Base-by-base conservation (phyloP, 2,113 vertebrate species). In the Macrotus californicus region DNA sequence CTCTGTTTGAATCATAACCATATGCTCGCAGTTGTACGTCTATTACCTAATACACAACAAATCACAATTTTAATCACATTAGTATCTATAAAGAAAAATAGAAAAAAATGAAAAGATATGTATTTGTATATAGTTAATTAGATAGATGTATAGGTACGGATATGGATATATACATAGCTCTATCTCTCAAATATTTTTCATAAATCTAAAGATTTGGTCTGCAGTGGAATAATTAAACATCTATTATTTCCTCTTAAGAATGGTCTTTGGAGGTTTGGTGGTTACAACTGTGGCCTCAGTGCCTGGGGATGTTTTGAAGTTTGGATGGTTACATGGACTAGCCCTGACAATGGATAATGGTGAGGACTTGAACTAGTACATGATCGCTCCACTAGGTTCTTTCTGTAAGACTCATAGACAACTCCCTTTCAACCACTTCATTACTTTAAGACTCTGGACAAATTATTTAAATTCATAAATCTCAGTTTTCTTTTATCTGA, bases 401-500 rank as follows among this genome's bases (percentile, higher is more conserved):
- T 91, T 59, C 61, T 75, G 3, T 34, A 59, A 77, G 24, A 73
- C n/a, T 92, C 14, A 52, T 14, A 87, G 5, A 67, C 73, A 67
- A 67, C 43, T 83, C 15, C 21, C 14, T 87, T 0, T 69, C 43
- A 43, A n/a, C 13, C 8, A 75, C 61, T 50, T 84, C 54, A 34
- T 90, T 34, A 77, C 64, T 90, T 41, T 75, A 59, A 84, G 7
- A 87, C 7, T 73, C 22, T 54, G 43, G 29, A 26, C 0, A 75
- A 92, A 81, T 90, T 72, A 94, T 56, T 82, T 82, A 56, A 91
- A 80, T 91, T 85, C 7, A 39, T 54, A 73, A 95, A 83, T 61
- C 9, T 88, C 4, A 34, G 1, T 43, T 50, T 94, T 34, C 43
- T 86, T 73, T 41, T 48, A 12, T 18, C 3, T 46, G 80, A 77